Evolutionary conservation across 2,797 vertebrate species (phyloP).

Genomic region (Valencia hispanica): DNA sequence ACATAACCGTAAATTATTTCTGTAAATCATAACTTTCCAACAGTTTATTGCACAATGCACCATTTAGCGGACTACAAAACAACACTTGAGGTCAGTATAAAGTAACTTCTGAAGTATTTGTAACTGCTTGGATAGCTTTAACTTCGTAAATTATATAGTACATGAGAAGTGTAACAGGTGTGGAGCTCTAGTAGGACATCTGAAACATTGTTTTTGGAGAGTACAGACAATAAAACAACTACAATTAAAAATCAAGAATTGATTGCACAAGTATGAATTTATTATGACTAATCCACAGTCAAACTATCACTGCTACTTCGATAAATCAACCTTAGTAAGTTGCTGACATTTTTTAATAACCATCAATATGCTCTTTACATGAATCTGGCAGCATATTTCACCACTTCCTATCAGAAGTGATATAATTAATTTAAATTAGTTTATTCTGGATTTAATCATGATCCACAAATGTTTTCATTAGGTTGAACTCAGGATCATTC

Average conservation of each 20-base stretch:
- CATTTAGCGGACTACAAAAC: conserved; percentile 15
- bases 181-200: neutral
- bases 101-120: neutral
- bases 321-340: neutral
- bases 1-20: conserved; percentile 35
- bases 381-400: neutral
- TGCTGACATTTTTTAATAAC: neutral
- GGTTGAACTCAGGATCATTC: too few relatives aligned
- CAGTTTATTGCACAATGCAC: conserved; percentile 33
- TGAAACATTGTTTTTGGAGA: neutral
- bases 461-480: too few relatives aligned
- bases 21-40: conserved; percentile 19
- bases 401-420: neutral
- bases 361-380: neutral
- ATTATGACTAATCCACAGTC: neutral
- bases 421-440: too few relatives aligned
- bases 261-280: neutral
- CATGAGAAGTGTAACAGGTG: neutral
- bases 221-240: neutral
- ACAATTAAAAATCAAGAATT: neutral
- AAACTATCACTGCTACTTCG: neutral
- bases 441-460: neutral
- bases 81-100: conserved; percentile 26
- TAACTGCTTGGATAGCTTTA: neutral
- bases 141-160: neutral